Evolutionary conservation across 1,140 invertebrate species (phyloP).

Genomic region (Marisa cornuarietis): DNA sequence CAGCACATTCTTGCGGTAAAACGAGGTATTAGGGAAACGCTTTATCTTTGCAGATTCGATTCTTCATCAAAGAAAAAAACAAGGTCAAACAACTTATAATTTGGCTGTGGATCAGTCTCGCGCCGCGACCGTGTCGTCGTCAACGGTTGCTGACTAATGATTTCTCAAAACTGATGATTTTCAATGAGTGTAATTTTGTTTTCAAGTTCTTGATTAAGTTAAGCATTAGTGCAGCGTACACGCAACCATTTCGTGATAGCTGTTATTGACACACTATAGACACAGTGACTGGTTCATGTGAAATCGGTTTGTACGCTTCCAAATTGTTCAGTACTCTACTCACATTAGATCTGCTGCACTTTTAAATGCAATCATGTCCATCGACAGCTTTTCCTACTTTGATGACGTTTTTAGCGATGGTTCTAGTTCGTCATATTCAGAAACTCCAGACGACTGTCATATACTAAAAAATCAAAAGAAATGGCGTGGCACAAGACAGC

Average conservation of each 20-base stretch:
- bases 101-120: not conserved
- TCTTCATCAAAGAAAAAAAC: no score
- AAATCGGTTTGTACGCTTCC: not conserved
- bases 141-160: not conserved
- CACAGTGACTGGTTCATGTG: no score
- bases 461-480: not conserved
- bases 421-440: not conserved
- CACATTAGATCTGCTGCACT: not conserved
- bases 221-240: no score
- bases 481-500: not conserved
- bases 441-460: slow-evolving; percentile 9
- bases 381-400: not conserved
- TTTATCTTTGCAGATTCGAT: not conserved
- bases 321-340: not conserved
- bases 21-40: not conserved
- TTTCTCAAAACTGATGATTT: no score
- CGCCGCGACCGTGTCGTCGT: not conserved
- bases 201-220: no score
- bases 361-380: not conserved
- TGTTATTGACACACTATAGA: no score
- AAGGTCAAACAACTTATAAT: not conserved
- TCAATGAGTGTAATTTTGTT: no score
- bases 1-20: not conserved
- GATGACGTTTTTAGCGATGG: not conserved
- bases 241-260: no score